Evolutionary conservation across 2,113 vertebrate genomes (phyloP).

Genomic region (Zosterops pallidus): DNA sequence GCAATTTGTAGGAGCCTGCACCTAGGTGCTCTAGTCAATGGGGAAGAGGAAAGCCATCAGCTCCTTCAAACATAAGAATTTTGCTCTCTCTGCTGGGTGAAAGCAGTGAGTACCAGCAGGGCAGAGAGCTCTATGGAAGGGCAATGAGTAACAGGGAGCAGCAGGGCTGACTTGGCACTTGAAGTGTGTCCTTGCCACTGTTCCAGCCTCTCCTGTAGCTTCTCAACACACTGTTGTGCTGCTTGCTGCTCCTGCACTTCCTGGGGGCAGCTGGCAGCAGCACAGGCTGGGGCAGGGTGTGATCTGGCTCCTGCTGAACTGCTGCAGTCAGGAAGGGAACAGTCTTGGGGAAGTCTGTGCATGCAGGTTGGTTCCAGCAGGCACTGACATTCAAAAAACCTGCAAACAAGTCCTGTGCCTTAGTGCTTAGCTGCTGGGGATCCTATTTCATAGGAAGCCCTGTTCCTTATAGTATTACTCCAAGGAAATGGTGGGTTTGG

Average conservation of each 20-base stretch:
- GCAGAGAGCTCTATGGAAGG: background rate
- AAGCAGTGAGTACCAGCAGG: background rate
- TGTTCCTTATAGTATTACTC: background rate
- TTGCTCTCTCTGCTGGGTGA: background rate
- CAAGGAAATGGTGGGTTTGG: background rate
- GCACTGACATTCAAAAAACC: background rate
- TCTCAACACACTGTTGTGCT: background rate
- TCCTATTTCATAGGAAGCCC: background rate
- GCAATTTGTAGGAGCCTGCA: background rate
- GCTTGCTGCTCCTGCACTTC: background rate
- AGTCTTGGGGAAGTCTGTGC: background rate
- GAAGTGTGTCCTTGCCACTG: accelerated
- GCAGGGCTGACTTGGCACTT: background rate
- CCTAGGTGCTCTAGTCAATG: background rate
- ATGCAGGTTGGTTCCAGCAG: background rate
- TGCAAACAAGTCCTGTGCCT: background rate
- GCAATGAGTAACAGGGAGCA: background rate
- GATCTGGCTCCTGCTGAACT: background rate
- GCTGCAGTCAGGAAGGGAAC: background rate
- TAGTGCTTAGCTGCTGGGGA: background rate
- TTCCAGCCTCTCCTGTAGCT: background rate
- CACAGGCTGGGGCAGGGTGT: background rate
- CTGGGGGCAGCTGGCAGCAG: background rate
- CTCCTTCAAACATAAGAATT: background rate
- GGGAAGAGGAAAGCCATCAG: background rate